A percentile compares a stretch with the other conserved stretches of the same genome.
Conservation (phyloP, 2,797 vertebrate genomes). For the Hippopotamyrus pictus region DNA sequence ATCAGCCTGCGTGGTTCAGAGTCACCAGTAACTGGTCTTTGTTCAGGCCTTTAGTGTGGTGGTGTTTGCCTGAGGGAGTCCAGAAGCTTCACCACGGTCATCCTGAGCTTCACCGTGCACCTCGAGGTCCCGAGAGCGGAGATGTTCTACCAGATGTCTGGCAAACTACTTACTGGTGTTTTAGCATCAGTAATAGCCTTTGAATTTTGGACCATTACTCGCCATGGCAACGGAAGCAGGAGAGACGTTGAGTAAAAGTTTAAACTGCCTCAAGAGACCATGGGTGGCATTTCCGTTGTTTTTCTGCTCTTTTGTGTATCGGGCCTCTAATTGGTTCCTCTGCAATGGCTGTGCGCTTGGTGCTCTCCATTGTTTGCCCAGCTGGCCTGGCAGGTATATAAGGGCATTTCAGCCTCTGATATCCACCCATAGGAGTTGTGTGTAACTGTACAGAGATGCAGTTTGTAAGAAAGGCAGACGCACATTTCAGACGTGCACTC, state of each 20-base stretch:
- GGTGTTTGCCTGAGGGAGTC: not conserved
- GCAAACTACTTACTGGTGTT: not conserved
- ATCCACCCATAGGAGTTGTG: not conserved
- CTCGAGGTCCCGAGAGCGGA: not conserved
- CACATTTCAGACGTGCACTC: not conserved
- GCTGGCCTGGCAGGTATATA: not conserved
- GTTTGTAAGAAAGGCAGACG: not conserved
- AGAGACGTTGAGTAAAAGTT: not conserved
- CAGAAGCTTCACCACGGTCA: not conserved
- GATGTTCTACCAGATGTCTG: not conserved
- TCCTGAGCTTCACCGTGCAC: not conserved
- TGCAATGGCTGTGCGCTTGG: not conserved
- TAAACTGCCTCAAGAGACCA: not conserved
- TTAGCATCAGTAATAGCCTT: not conserved
- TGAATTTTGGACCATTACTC: slow-evolving; percentile 35
- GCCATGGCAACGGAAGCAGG: slow-evolving; percentile 45
- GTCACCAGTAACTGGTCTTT: not conserved
- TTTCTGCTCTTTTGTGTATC: not conserved
- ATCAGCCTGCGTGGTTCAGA: not conserved
- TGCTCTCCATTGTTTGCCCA: not conserved
- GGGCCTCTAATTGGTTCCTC: not conserved
- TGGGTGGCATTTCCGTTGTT: not conserved
- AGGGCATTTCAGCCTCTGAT: not conserved
- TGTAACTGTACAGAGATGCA: not conserved
- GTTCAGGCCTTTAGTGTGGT: too few relatives aligned